phyloP scores from a whole-genome alignment of 2,888 invertebrate species.

The Coenonympha glycerion region DNA sequence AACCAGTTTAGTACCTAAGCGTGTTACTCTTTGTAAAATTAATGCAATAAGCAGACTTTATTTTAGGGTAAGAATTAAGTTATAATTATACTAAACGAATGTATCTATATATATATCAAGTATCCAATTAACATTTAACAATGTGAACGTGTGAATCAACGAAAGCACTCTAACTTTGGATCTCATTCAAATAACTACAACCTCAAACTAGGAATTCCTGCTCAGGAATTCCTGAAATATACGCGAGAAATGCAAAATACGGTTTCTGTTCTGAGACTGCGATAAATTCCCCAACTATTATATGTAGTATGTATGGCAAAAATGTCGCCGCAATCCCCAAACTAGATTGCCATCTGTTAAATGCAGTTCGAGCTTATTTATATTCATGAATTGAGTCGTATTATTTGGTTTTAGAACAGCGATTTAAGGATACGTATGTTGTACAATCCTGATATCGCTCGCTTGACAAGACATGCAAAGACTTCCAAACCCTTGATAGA shows the following conservation, averaged over 20 bases:
- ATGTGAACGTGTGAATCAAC: not conserved
- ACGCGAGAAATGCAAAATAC: conserved; percentile 12
- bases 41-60: not conserved
- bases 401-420: not conserved
- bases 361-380: conserved; percentile 5
- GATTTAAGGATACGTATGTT: not conserved
- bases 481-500: too few relatives aligned
- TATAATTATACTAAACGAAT: too few relatives aligned
- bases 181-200: conserved; percentile 8
- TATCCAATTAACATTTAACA: not conserved
- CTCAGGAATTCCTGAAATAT: conserved; percentile 12
- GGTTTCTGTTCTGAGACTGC: conserved; percentile 10
- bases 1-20: not conserved
- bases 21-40: not conserved
- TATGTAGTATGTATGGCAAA: conserved; percentile 12
- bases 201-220: conserved; percentile 7
- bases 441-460: not conserved
- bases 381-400: conserved; percentile 6
- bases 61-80: too few relatives aligned
- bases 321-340: conserved; percentile 11
- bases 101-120: not conserved
- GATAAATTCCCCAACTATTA: conserved; percentile 7
- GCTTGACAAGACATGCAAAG: too few relatives aligned
- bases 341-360: conserved; percentile 10
- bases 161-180: not conserved